Conservation (phyloP, 2,797 vertebrate genomes). For the Denticeps clupeoides region DNA sequence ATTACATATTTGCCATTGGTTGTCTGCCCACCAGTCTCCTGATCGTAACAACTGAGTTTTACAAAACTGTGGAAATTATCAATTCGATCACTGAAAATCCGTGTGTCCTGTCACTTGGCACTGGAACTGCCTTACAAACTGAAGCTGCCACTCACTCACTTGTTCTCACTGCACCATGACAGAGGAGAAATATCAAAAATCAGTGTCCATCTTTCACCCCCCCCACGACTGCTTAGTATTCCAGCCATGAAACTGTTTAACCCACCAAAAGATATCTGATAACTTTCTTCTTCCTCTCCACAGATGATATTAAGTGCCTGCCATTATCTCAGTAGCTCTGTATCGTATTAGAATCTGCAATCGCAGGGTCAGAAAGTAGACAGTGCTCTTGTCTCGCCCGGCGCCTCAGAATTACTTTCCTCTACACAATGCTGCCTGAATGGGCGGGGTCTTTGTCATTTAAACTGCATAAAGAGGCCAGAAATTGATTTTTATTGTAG, state of each 20-base stretch:
- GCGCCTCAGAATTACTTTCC: conserved; percentile 96
- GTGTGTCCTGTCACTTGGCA: too few species aligned
- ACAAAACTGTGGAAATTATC: too few species aligned
- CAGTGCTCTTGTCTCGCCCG: conserved; percentile 82
- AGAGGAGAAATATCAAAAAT: conserved; percentile 13
- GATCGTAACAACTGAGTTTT: too few species aligned
- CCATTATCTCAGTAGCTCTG: conserved; percentile 98
- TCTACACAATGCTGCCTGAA: conserved; percentile 92
- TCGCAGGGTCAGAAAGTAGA: conserved; percentile 92
- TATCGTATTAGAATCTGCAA: conserved; percentile 99
- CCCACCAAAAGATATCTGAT: conserved; percentile 97
- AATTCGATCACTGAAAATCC: too few species aligned
- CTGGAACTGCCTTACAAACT: too few species aligned
- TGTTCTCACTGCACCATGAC: too few species aligned
- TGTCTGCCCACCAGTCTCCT: too few species aligned
- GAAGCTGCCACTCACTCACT: too few species aligned
- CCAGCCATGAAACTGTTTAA: conserved; percentile 83
- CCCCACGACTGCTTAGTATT: conserved; percentile 76
- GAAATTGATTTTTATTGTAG: conserved; percentile 99
- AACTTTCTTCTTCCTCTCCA: conserved; percentile 82
- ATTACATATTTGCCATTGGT: too few species aligned
- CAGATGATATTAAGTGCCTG: conserved; percentile 95
- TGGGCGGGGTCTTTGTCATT: conserved; percentile 99
- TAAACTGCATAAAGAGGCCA: conserved; percentile 99
- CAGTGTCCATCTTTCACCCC: conserved; percentile 37